These are phyloP conservation scores for Spinibarbus caldwelli DNA, from an alignment of 2,797 vertebrate species.

Conservation along the genomic window DNA sequence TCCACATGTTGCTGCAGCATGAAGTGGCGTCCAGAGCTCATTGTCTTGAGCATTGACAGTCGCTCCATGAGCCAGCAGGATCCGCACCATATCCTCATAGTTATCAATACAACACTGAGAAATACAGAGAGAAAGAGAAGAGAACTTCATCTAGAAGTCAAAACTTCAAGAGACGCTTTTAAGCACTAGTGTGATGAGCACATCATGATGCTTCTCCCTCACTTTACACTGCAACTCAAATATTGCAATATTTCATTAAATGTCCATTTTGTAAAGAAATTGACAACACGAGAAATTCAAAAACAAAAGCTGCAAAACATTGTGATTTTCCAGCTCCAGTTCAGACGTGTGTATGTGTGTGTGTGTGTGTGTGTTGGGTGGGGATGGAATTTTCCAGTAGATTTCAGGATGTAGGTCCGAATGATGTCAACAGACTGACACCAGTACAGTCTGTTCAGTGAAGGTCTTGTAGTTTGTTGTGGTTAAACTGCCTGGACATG, in stretches of 20 bases:
- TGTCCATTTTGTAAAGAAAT: neutral
- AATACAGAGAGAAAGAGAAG: neutral
- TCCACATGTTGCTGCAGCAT: slow-evolving; percentile 94
- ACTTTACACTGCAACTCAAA: neutral
- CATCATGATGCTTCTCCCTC: neutral
- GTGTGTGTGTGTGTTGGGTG: neutral
- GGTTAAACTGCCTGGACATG: neutral
- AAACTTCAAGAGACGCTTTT: neutral
- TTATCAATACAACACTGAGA: slow-evolving; percentile 96
- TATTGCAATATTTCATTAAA: neutral
- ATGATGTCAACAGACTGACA: neutral
- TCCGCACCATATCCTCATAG: slow-evolving; percentile 95
- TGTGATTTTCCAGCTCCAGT: neutral
- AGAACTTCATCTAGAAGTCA: neutral
- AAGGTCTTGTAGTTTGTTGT: neutral
- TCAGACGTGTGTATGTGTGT: neutral
- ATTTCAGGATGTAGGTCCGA: neutral
- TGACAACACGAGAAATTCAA: neutral
- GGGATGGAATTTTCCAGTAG: slow-evolving; percentile 5
- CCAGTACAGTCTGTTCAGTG: neutral
- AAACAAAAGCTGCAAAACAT: neutral
- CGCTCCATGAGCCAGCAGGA: slow-evolving; percentile 89
- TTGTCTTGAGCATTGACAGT: slow-evolving; percentile 94
- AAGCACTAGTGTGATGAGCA: neutral
- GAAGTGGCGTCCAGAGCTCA: slow-evolving; percentile 95